phyloP scores from a whole-genome alignment of 1,140 invertebrate species.

The Rhagoletis zephyria region DNA sequence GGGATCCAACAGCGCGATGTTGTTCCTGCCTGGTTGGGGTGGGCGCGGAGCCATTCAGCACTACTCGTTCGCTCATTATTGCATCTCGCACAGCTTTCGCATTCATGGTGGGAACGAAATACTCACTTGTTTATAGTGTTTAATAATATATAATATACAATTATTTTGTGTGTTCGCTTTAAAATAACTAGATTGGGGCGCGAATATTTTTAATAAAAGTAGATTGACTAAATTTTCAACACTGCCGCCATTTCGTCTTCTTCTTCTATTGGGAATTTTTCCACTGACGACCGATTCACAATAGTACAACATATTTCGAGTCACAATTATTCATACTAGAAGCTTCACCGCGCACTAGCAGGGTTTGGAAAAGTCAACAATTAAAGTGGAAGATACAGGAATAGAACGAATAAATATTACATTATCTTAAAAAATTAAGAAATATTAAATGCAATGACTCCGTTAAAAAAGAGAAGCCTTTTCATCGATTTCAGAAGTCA shows the following conservation, averaged over 20 bases:
- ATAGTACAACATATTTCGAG: neutral
- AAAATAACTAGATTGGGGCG: neutral
- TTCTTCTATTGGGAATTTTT: neutral
- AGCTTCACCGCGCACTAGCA: neutral
- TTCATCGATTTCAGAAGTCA: too few relatives aligned
- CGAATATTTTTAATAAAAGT: conserved; percentile 29
- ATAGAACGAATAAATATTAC: too few relatives aligned
- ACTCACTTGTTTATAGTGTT: too few relatives aligned
- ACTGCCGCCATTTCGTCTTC: conserved; percentile 42
- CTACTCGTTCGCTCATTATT: conserved; percentile 55
- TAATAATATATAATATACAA: too few relatives aligned
- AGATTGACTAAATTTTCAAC: conserved; percentile 5
- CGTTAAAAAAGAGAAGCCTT: too few relatives aligned
- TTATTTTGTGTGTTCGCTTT: neutral
- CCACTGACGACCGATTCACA: neutral
- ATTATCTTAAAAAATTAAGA: too few relatives aligned
- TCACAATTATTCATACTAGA: neutral
- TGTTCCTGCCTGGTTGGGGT: conserved; percentile 56
- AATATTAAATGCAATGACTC: too few relatives aligned
- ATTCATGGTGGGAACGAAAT: neutral
- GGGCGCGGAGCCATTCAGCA: conserved; percentile 58
- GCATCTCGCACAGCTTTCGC: conserved; percentile 6
- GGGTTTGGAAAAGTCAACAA: neutral
- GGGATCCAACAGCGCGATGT: conserved; percentile 66
- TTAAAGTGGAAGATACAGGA: neutral